Evolutionary conservation across 2,113 vertebrate genomes (phyloP).

Genomic region (Bufo gargarizans): DNA sequence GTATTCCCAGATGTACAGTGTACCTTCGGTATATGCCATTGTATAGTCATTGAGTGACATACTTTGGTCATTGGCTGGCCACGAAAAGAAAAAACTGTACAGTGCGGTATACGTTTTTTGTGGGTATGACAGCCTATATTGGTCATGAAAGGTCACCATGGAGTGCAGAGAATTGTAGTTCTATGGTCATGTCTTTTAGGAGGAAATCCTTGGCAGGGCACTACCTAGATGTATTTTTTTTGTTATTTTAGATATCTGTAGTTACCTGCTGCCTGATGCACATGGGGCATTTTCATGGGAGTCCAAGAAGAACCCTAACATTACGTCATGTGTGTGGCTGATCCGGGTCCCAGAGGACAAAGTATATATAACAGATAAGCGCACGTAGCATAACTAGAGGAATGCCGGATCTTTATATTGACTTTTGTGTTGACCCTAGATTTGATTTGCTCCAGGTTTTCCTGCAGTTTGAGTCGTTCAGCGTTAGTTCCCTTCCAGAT

Average conservation of each 20-base stretch:
- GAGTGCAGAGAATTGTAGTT: not conserved
- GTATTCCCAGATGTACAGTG: no score
- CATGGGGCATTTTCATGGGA: conserved; percentile 31
- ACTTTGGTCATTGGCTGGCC: no score
- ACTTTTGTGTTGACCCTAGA: not conserved
- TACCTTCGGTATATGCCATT: no score
- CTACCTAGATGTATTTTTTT: not conserved
- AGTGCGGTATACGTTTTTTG: no score
- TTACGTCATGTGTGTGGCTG: conserved; percentile 35
- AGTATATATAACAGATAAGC: conserved; percentile 2
- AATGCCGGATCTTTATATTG: no score
- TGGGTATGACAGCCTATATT: no score
- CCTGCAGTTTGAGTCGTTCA: conserved; percentile 47
- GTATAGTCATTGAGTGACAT: no score
- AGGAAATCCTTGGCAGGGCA: not conserved
- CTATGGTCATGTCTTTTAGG: not conserved
- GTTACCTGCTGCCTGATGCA: conserved; percentile 33
- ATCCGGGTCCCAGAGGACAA: conserved; percentile 53
- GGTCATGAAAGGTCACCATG: not conserved
- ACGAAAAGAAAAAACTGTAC: no score
- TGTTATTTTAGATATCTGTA: conserved; percentile 31
- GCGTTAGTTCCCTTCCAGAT: not conserved
- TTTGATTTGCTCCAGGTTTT: conserved; percentile 18
- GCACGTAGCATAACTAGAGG: not conserved
- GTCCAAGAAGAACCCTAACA: conserved; percentile 9